Evolutionary conservation across 2,888 invertebrate species (phyloP).

Genomic region (Microctonus hyperodae): DNA sequence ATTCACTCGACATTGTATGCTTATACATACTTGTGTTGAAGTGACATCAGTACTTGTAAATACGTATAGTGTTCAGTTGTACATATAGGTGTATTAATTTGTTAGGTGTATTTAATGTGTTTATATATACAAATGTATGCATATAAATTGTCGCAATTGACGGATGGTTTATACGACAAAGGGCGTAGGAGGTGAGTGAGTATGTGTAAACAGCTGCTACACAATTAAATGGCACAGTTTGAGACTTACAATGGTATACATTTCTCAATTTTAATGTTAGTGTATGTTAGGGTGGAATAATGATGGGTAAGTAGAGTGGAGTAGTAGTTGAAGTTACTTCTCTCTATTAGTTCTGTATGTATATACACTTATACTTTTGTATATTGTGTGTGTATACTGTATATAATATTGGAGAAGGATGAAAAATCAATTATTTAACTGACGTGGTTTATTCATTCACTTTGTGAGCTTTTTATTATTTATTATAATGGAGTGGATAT

Average conservation of each 20-base stretch:
- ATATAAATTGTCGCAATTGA: not conserved
- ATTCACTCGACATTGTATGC: not conserved
- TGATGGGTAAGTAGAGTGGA: slow-evolving; percentile 13
- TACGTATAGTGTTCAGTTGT: not conserved
- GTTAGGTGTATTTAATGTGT: not conserved
- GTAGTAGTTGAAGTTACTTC: slow-evolving; percentile 2
- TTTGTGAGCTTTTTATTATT: too few relatives aligned
- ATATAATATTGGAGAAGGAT: too few relatives aligned
- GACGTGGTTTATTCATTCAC: too few relatives aligned
- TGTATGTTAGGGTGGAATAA: slow-evolving; percentile 15
- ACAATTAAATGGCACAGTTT: slow-evolving; percentile 27
- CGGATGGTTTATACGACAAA: not conserved
- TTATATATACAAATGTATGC: not conserved
- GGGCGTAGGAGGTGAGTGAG: not conserved
- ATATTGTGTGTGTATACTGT: too few relatives aligned
- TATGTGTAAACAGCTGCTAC: slow-evolving; percentile 25
- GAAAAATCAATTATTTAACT: too few relatives aligned
- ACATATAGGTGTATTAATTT: not conserved
- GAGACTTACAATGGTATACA: slow-evolving; percentile 7
- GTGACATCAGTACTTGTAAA: not conserved
- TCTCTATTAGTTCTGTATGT: not conserved
- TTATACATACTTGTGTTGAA: not conserved
- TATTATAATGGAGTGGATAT: too few relatives aligned
- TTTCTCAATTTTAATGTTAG: slow-evolving; percentile 19
- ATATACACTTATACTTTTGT: too few relatives aligned